Conservation (phyloP, 2,888 invertebrate genomes). For the Cataglyphis albicans region DNA sequence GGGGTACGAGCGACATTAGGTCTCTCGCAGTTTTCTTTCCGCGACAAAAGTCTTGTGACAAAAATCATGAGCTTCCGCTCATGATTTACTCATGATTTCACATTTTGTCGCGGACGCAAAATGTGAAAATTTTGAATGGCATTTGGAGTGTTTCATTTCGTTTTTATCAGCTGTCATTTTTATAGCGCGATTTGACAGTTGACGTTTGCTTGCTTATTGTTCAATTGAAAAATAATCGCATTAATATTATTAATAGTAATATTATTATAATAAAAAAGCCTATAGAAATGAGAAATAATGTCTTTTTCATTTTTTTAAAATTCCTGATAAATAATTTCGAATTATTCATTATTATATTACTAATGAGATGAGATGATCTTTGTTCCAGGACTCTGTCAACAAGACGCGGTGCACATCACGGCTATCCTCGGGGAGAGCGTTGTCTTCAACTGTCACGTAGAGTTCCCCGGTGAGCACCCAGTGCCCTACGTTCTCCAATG, state of each 20-base stretch:
- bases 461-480: slow-evolving; percentile 97
- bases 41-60: background rate
- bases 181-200: background rate
- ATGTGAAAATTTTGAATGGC: slow-evolving; percentile 19
- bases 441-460: slow-evolving; percentile 99
- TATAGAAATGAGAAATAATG: too few species aligned
- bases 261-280: background rate
- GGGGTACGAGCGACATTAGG: slow-evolving; percentile 30
- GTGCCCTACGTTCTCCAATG: slow-evolving; percentile 99
- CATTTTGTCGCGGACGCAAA: background rate
- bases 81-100: too few species aligned
- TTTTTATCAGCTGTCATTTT: background rate
- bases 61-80: slow-evolving; percentile 48
- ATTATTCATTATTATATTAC: background rate
- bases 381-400: slow-evolving; percentile 90
- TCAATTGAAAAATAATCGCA: background rate
- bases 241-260: background rate
- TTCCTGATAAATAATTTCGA: background rate
- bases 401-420: slow-evolving; percentile 98
- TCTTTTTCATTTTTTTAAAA: background rate
- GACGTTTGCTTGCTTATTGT: background rate
- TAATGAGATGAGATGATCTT: slow-evolving; percentile 7
- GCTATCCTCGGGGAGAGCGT: slow-evolving; percentile 98
- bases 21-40: slow-evolving; percentile 34
- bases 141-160: background rate